Base-by-base conservation (phyloP, 2,113 vertebrate species). In the Chascanopsetta lugubris region DNA sequence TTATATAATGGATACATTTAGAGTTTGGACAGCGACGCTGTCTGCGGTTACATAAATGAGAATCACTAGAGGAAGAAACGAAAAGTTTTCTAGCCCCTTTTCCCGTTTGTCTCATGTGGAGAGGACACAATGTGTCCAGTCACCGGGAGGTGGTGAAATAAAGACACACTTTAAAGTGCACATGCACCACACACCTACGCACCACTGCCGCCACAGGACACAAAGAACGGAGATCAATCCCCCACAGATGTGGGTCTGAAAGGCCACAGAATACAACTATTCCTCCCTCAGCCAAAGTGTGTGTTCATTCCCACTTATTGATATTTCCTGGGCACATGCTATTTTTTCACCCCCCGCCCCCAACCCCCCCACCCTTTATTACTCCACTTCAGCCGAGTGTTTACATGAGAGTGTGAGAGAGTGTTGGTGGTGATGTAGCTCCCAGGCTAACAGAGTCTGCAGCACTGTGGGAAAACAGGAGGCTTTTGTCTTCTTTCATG, bases 401-500 rank as follows among this genome's bases (percentile, higher is more conserved):
- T 56, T 65, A 61, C 74, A 57, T 73, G 79, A 50, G 65, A n/a
- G 59, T 59, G 61, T 66, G 74, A 15, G 73, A 25, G 80, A 20
- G 69, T 57, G 85, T 65, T 59, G 60, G 71, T 77, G 64, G 70
- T 18, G 50, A 66, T 32, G 73, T 84, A 82, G 75, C 85, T 87
- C 81, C 79, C 85, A 88, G 85, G 82, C 87, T 88, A 85, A 77
- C 75, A 72, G 48, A 86, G 78, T 51, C 78, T 73, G 82, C 42
- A 81, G 78, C 87, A 86, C 85, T 82, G 84, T 86, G 82, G 86
- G 88, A 87, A 85, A 90, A 86, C 84, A 81, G 84, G 80, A 87
- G 87, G 86, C 85, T 89, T 89, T 90, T 89, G 87, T 89, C 89
- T 87, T 74, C 84, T 89, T 87, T 88, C 84, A 84, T 86, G 85